phyloP scores from a whole-genome alignment of 2,888 invertebrate species.

The Harmothoe impar region DNA sequence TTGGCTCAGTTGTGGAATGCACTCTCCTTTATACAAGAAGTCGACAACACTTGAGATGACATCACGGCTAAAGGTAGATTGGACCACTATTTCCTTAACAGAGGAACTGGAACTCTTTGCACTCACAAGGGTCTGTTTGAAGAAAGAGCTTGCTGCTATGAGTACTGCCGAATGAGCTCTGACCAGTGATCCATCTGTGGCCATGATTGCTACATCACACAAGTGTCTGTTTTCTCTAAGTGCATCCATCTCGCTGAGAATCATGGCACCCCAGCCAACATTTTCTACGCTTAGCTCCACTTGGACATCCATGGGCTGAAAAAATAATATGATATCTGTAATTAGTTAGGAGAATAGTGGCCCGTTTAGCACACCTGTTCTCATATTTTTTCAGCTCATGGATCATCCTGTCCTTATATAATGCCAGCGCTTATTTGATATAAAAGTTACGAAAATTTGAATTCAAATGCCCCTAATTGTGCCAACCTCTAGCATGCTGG shows the following conservation, averaged over 20 bases:
- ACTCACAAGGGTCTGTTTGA: not conserved
- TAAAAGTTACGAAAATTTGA: no score
- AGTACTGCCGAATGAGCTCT: slow-evolving; percentile 12
- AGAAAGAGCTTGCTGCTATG: not conserved
- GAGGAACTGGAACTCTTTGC: not conserved
- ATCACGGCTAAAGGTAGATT: not conserved
- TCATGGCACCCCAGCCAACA: slow-evolving; percentile 40
- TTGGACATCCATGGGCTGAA: not conserved
- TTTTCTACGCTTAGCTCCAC: slow-evolving; percentile 38
- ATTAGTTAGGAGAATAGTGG: no score
- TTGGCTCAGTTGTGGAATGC: not conserved
- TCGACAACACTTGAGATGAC: not conserved
- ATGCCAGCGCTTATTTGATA: no score
- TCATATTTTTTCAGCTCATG: no score
- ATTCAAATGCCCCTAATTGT: no score
- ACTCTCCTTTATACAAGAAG: not conserved
- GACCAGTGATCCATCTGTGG: not conserved
- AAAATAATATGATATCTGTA: not conserved
- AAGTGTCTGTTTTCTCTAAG: not conserved
- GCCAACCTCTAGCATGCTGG: no score
- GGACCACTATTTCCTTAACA: not conserved
- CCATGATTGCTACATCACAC: not conserved
- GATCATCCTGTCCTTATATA: no score
- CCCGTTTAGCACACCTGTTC: no score
- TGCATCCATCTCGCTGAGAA: slow-evolving; percentile 12